Evolutionary conservation across 2,113 vertebrate species (phyloP).

Genomic region (Cebidichthys violaceus): DNA sequence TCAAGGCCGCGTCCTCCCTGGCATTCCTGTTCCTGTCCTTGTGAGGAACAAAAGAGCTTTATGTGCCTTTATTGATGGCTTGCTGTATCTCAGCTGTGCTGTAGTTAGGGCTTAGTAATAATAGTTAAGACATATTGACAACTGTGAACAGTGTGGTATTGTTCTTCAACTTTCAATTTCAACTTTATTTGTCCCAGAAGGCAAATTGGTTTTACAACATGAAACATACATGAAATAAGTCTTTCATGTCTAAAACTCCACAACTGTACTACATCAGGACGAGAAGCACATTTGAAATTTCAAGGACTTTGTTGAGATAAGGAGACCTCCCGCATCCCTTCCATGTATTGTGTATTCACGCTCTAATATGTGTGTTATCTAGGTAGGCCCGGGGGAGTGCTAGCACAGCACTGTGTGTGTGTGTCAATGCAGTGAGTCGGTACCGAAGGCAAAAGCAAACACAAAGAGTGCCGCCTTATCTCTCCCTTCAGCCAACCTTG

Average conservation of each 20-base stretch:
- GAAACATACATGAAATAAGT: not conserved
- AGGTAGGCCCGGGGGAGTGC: constrained; percentile 12
- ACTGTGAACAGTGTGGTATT: not conserved
- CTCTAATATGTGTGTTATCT: constrained; percentile 20
- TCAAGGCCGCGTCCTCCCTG: constrained; percentile 34
- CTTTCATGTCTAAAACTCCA: not conserved
- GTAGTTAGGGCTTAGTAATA: not conserved
- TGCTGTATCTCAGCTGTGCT: not conserved
- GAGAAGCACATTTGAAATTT: not conserved
- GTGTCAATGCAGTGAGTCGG: constrained; percentile 5
- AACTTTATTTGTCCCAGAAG: not conserved
- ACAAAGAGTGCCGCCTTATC: constrained; percentile 31
- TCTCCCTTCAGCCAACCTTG: not conserved
- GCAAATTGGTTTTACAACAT: not conserved
- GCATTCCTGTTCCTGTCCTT: not conserved
- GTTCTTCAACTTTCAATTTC: not conserved
- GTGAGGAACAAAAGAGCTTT: not conserved
- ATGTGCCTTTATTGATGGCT: not conserved
- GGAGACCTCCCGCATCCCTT: not conserved
- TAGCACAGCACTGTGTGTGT: constrained; percentile 16
- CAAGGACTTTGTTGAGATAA: constrained; percentile 1
- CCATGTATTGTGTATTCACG: constrained; percentile 12
- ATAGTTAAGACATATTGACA: not conserved
- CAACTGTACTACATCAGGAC: no score
- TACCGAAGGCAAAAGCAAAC: constrained; percentile 20